Base-by-base conservation (phyloP, 2,888 invertebrate genomes). In the Alitta virens region DNA sequence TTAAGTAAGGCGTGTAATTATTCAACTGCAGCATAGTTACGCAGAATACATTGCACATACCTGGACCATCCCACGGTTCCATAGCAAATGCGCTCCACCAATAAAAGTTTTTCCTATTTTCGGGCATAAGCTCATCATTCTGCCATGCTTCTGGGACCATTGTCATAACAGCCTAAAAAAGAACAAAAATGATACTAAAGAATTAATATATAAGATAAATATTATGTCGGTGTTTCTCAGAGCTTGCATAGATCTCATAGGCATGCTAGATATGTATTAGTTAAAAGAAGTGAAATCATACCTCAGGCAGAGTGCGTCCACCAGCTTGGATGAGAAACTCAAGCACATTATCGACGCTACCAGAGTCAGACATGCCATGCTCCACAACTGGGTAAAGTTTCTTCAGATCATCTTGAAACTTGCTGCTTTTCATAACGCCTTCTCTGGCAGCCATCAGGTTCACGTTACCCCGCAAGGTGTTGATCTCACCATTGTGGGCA, bases 71-170 rank as follows among this genome's bases (percentile, higher is more conserved):
- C 99, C 99, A 99, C 0, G 99, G 98, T 81, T 99, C 99, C 98
- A 99, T 99, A 21, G 90, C 91, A 78, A 85, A 97, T 0, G 95
- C 91, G 16, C 95, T 91, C 98, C 98, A 99, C 71, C 93, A 91
- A 84, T 99, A 99, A 82, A 95, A 99, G 78, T 94, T 91, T 56
- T 91, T 88, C 83, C 96, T 98, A 77, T 93, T 92, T 67, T 88
- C 87, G 1, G 91, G 86, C 98, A 99, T 99, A 26, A 91, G 90
- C 65, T 87, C 84, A 80, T 83, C 96, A 79, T 95, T 94, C 83
- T 97, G 96, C 97, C 97, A 97, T 0, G 97, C 97, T 83, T 97
- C 97, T 0, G 97, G 97, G 12, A 85, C 96, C 98, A 99, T 97
- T 0, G 94, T 98, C 94, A 99, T 95, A 46, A 98, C 93, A 51